Base-by-base conservation (phyloP, 1,140 invertebrate genomes). In the Periplaneta americana region DNA sequence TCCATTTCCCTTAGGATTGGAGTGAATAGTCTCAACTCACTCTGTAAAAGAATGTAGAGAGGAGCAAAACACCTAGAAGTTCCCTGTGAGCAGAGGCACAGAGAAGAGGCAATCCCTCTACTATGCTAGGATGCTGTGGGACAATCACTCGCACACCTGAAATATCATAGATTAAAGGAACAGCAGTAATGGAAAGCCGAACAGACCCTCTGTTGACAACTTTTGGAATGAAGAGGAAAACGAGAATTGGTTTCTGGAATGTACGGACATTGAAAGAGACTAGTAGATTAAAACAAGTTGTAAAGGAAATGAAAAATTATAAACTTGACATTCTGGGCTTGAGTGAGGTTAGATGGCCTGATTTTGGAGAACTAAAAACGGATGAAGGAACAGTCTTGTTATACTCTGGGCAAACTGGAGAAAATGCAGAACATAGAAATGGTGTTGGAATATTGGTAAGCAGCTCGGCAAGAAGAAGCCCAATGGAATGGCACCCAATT, bases 241-340 rank as follows among this genome's bases (percentile, higher is more conserved):
- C 66, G 66, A 74, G 32, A 80, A 79, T 82, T 33, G 81, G 81
- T 33, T 79, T 82, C 33, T 57, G 77, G 81, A 82, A 82, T 34
- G 81, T 82, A 33, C 28, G 74, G 35, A 82, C 82, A 22, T 36
- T 82, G 32, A 35, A n/a, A 37, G 79, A 82, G 36, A 80, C 22
- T 17, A 48, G 82, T 28, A 80, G 79, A 79, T 36, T 82, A 31
- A 35, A 31, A 37, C 39, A 82, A 37, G 78, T 80, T 34, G 33
- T 34, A 35, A 74, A 37, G 37, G 81, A 82, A 33, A 82, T 82
- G 81, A 48, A 32, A 33, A 82, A 66, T 4, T 82, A 82, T 37
- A 82, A 48, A n/a, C 36, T 82, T 5, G 81, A 80, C 39, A 82
- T 82, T 18, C 39, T 82, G 11, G 81, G 81, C 8, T 36, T 82